These are phyloP conservation scores for Lonchura striata DNA, from an alignment of 2,113 vertebrate genomes.

Conservation along the genomic window DNA sequence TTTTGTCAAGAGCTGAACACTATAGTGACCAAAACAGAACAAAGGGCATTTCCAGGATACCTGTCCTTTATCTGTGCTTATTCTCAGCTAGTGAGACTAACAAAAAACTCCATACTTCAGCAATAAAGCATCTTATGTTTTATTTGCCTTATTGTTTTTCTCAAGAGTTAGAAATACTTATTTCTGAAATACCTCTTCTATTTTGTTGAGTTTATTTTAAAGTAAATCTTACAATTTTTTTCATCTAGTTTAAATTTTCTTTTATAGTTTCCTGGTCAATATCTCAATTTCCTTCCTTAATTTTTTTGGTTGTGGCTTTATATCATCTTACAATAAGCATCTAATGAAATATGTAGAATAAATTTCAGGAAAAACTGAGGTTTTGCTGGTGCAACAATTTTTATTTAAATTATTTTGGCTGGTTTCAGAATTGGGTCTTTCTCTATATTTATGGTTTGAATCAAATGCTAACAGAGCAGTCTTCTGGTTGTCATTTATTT, in stretches of 20 bases:
- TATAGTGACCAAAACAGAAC: background rate
- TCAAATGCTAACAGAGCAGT: background rate
- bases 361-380: background rate
- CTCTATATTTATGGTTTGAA: background rate
- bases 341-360: background rate
- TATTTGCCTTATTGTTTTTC: background rate
- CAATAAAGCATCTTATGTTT: background rate
- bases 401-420: background rate
- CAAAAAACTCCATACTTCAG: background rate
- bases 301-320: background rate
- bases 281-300: background rate
- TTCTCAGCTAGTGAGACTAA: background rate
- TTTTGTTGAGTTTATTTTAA: background rate
- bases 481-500: background rate
- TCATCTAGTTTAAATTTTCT: background rate
- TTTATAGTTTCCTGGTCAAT: background rate
- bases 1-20: background rate
- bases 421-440: background rate
- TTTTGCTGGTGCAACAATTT: background rate
- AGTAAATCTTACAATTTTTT: background rate
- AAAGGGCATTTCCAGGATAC: background rate
- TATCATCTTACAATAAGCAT: background rate
- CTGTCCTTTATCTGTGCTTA: background rate
- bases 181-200: background rate
- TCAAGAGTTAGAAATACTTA: background rate